These are phyloP conservation scores for Synanceia verrucosa DNA, from an alignment of 2,797 vertebrate genomes.

Conservation along the genomic window DNA sequence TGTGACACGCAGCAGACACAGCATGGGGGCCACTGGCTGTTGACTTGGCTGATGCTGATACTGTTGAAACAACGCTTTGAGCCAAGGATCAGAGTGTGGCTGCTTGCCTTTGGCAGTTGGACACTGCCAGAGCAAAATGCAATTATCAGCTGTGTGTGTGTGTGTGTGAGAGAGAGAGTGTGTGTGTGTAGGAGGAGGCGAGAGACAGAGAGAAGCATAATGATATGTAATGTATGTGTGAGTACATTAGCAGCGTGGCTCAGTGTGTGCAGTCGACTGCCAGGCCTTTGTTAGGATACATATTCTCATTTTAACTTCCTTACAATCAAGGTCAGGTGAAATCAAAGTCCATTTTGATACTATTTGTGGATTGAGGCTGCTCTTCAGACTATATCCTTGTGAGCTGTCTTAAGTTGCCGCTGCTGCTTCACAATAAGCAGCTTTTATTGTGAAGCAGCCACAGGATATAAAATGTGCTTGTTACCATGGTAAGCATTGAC, in stretches of 20 bases:
- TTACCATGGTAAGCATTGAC: not conserved
- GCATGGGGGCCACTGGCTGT: constrained; percentile 49
- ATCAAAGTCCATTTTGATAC: not conserved
- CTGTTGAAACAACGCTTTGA: constrained; percentile 66
- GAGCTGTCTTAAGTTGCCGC: not conserved
- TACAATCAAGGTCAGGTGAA: not conserved
- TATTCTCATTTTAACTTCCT: too few species aligned
- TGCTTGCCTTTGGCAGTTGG: constrained; percentile 37
- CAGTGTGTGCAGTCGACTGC: too few species aligned
- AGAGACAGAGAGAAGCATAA: not conserved
- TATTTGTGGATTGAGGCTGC: not conserved
- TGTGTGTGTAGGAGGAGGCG: not conserved
- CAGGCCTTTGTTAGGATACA: too few species aligned
- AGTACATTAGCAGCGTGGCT: not conserved
- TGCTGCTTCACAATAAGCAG: not conserved
- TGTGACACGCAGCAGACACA: constrained; percentile 39
- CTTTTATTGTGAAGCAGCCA: not conserved
- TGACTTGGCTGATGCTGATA: constrained; percentile 64
- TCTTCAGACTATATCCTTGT: not conserved
- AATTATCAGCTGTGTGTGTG: constrained; percentile 39
- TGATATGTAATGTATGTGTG: not conserved
- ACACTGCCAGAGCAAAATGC: constrained; percentile 53
- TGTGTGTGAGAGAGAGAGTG: constrained; percentile 7
- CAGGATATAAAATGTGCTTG: not conserved
- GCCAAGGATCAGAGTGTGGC: constrained; percentile 64